Percentiles rank a stretch among this genome's conserved stretches.
Evolutionary conservation across 2,797 vertebrate species (phyloP).

Genomic region (Anguilla anguilla): DNA sequence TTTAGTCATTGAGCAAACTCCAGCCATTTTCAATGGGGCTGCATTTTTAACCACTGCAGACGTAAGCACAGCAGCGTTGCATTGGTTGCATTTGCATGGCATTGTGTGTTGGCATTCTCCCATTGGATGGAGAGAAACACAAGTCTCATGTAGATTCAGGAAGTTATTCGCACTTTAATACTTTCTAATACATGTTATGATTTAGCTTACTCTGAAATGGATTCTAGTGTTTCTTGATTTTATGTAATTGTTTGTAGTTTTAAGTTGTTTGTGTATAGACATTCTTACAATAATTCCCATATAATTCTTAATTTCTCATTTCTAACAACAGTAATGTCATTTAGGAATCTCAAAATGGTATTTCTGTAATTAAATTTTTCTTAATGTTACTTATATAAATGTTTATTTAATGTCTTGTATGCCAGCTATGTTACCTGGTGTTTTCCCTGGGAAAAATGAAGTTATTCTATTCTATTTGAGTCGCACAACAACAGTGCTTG

Average conservation of each 20-base stretch:
- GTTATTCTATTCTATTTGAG: background rate
- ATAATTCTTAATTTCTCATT: background rate
- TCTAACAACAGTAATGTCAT: background rate
- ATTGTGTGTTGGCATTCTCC: background rate
- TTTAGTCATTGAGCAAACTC: background rate
- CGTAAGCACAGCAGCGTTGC: background rate
- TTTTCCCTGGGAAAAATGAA: too few species aligned
- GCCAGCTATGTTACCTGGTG: background rate
- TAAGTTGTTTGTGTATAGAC: background rate
- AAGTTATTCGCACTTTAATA: background rate
- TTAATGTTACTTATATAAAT: background rate
- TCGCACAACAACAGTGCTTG: background rate
- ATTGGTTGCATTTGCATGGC: background rate
- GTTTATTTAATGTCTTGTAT: background rate
- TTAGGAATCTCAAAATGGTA: background rate
- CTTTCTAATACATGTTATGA: background rate
- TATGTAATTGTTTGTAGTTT: background rate
- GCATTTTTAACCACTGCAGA: background rate
- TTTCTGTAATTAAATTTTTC: background rate
- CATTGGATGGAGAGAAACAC: background rate
- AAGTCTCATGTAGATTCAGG: background rate
- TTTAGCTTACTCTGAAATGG: background rate
- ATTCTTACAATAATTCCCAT: background rate
- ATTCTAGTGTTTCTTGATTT: background rate
- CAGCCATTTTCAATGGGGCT: background rate